Evolutionary conservation across 53 echinoderm and acorn worm genomes (phyloP).

Genomic region (Glandiceps talaboti): DNA sequence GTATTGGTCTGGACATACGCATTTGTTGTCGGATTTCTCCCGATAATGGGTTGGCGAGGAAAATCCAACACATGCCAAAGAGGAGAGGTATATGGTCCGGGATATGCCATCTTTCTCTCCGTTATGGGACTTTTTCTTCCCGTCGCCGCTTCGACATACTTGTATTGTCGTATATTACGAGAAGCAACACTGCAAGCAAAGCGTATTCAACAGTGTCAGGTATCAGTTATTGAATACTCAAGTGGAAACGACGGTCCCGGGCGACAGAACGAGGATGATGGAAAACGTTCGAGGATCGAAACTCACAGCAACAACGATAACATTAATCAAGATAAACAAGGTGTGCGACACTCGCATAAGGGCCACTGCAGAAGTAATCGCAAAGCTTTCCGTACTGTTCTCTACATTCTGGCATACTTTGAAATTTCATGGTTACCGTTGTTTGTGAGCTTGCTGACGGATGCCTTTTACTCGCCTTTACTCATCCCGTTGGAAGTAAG

Average conservation of each 20-base stretch:
- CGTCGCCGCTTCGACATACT: not conserved
- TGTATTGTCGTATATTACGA: not conserved
- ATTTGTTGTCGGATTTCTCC: not conserved
- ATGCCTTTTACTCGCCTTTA: not conserved
- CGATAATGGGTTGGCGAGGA: not conserved
- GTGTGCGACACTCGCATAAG: no score
- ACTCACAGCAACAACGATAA: no score
- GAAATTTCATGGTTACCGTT: not conserved
- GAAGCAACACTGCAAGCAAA: not conserved
- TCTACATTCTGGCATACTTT: not conserved
- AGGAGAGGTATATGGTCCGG: not conserved
- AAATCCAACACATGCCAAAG: not conserved
- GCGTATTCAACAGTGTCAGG: not conserved
- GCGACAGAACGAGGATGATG: no score
- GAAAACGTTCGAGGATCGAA: no score
- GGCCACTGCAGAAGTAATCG: not conserved
- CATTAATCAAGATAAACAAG: no score
- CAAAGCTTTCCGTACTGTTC: not conserved
- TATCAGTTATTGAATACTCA: no score
- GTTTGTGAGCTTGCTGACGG: not conserved
- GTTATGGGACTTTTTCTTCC: not conserved
- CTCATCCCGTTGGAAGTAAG: not conserved
- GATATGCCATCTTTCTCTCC: not conserved
- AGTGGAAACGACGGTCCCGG: no score
- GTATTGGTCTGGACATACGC: not conserved